phyloP scores from a whole-genome alignment of 2,888 invertebrate species.

The Xylota segnis region DNA sequence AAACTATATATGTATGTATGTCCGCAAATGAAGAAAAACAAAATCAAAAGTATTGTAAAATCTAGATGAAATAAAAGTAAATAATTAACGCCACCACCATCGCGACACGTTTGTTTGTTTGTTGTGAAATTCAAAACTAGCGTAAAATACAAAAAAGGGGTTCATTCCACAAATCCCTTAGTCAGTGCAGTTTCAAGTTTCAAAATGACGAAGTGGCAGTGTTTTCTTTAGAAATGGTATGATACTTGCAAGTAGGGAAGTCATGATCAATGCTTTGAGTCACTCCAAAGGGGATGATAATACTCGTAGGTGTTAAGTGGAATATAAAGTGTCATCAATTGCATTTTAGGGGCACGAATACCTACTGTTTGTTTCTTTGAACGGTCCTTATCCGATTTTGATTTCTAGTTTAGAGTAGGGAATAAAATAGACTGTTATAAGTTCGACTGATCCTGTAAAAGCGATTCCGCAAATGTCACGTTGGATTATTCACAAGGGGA shows the following conservation, averaged over 20 bases:
- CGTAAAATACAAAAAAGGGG: slow-evolving; percentile 36
- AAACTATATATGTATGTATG: slow-evolving; percentile 2
- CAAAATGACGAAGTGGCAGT: slow-evolving; percentile 15
- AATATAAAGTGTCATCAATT: too few relatives aligned
- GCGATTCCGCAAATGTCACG: too few relatives aligned
- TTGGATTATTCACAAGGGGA: too few relatives aligned
- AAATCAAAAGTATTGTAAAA: slow-evolving; percentile 31
- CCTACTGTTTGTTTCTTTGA: too few relatives aligned
- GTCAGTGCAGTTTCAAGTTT: slow-evolving; percentile 46
- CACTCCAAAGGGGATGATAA: neutral
- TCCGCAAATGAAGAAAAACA: slow-evolving; percentile 2
- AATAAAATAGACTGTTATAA: too few relatives aligned
- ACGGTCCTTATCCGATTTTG: too few relatives aligned
- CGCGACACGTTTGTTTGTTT: slow-evolving; percentile 13
- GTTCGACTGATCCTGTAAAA: too few relatives aligned
- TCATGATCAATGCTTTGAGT: neutral
- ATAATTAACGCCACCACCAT: slow-evolving; percentile 34
- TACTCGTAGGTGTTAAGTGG: neutral
- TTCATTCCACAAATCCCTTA: slow-evolving; percentile 44
- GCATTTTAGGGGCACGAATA: too few relatives aligned
- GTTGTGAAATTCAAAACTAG: slow-evolving; percentile 45
- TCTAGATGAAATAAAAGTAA: slow-evolving; percentile 31
- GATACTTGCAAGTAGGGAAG: neutral
- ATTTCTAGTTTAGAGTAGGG: too few relatives aligned
- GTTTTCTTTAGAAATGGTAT: slow-evolving; percentile 6